Evolutionary conservation across 2,888 invertebrate species (phyloP).

Genomic region (Metopia argyrocephala): DNA sequence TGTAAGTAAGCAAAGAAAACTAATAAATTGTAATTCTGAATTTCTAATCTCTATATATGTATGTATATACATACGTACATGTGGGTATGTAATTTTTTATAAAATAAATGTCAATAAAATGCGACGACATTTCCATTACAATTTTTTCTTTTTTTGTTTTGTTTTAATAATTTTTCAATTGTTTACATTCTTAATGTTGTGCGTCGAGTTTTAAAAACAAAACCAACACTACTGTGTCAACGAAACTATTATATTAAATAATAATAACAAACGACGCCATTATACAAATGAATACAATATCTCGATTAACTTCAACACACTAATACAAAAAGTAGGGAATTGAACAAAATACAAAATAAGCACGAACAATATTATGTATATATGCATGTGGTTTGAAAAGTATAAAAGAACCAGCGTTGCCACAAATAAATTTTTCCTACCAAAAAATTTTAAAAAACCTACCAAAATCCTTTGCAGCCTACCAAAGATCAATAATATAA

Average conservation of each 20-base stretch:
- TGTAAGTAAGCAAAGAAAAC: too few relatives aligned
- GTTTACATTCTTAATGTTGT: conserved; percentile 21
- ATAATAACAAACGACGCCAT: conserved; percentile 55
- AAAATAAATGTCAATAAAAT: not conserved
- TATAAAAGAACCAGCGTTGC: too few relatives aligned
- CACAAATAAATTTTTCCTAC: too few relatives aligned
- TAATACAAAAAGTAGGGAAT: conserved; percentile 9
- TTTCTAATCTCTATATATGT: too few relatives aligned
- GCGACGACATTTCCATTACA: conserved; percentile 21
- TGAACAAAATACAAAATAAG: conserved; percentile 16
- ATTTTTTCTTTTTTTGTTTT: conserved; percentile 21
- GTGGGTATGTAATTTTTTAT: not conserved
- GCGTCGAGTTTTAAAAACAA: conserved; percentile 24
- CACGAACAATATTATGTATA: not conserved
- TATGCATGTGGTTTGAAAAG: too few relatives aligned
- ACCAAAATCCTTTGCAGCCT: too few relatives aligned
- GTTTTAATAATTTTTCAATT: conserved; percentile 13
- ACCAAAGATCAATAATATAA: too few relatives aligned
- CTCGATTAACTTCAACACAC: not conserved
- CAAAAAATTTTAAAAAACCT: too few relatives aligned
- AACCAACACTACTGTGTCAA: conserved; percentile 11
- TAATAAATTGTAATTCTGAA: too few relatives aligned
- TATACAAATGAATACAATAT: conserved; percentile 33
- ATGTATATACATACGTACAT: too few relatives aligned
- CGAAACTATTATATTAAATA: conserved; percentile 43